Base-by-base conservation (phyloP, 2,113 vertebrate species). In the Cyphomyrus plagiostoma region DNA sequence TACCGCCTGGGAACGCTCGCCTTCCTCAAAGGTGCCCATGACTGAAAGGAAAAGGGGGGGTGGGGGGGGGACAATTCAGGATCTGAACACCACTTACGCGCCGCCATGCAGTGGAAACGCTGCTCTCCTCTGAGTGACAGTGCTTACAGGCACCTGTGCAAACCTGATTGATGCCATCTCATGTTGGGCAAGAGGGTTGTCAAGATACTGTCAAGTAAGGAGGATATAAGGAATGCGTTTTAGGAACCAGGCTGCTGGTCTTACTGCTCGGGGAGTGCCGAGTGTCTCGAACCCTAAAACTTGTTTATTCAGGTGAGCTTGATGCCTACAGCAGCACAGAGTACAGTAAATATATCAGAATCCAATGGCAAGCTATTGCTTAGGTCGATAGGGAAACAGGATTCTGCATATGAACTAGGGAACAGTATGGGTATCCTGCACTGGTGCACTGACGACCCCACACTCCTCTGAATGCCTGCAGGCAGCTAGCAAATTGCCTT, bases 11-110 rank as follows among this genome's bases (percentile, higher is more conserved):
- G 90, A 90, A 1, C 95, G 93, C 93, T 99, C 98, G 0, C 96
- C 93, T 87, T 98, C 98, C 93, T 99, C 98, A 0, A 99, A 99
- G 94, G 96, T 97, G 21, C 97, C 98, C 98, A 99, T 99, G 92
- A 98, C 98, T 99, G 95, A 35, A 50, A 90, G 17, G 6, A 0
- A 1, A 1, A 87, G 0, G 53, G 50, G 50, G 39, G n/a, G n/a
- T n/a, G 85, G 48, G 58, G 50, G 49, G 26, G 26, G 4, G 4
- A 21, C 86, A 15, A 39, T 21, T 83, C 49, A 89, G 48, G 80
- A 19, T 56, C 8, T 5, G 74, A 80, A 30, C 74, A 42, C 15
- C 35, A 2, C 35, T 39, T 4, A 89, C 23, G 7, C 1, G 30
- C 42, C 2, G 9, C 23, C 26, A 3, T 42, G 49, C 45, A 56